Conservation (phyloP, 53 echinoderm and acorn worm genomes). For the Echinometra lucunter region DNA sequence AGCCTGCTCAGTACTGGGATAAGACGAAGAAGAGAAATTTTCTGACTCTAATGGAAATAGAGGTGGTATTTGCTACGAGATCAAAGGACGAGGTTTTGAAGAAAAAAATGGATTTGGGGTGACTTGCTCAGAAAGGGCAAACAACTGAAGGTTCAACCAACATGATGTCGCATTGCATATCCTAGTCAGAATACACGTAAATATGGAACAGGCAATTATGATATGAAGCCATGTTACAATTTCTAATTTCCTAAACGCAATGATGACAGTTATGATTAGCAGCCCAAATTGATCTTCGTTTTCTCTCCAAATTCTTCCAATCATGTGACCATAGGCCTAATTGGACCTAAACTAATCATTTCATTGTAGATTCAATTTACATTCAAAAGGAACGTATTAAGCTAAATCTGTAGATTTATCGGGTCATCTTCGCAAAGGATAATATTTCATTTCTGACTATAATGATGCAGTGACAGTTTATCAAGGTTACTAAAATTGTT, state of each 20-base stretch:
- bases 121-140: background rate
- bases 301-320: too few relatives aligned
- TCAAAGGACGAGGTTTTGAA: background rate
- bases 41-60: slow-evolving; percentile 18
- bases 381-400: too few relatives aligned
- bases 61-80: slow-evolving; percentile 35
- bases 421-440: too few relatives aligned
- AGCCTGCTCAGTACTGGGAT: slow-evolving; percentile 1
- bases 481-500: too few relatives aligned
- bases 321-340: too few relatives aligned
- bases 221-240: background rate
- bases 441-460: too few relatives aligned
- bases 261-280: background rate
- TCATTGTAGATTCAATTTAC: too few relatives aligned
- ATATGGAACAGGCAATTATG: background rate
- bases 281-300: too few relatives aligned
- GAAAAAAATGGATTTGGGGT: background rate
- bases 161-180: background rate
- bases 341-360: too few relatives aligned
- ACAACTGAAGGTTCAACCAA: background rate
- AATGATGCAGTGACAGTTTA: too few relatives aligned
- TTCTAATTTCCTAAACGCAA: background rate
- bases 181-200: background rate
- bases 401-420: too few relatives aligned
- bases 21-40: background rate